A percentile compares a stretch with the other conserved stretches of the same genome.
Conservation (phyloP, 2,888 invertebrate genomes). For the Phanerotoma sp. region DNA sequence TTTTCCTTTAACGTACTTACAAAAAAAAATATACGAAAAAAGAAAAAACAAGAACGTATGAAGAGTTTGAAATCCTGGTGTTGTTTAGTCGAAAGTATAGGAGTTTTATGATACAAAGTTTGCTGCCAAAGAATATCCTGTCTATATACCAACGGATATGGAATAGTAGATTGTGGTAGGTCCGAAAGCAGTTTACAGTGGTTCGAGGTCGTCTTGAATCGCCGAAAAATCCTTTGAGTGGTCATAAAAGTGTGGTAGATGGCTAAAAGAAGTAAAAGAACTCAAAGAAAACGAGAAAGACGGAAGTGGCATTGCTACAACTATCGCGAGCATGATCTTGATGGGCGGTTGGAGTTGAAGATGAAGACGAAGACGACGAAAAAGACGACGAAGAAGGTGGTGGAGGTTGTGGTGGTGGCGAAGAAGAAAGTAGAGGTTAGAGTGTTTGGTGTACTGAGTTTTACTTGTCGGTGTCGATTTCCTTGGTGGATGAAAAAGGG, state of each 20-base stretch:
- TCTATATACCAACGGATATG: too few relatives aligned
- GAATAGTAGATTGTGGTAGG: slow-evolving; percentile 28
- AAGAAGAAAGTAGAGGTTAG: too few relatives aligned
- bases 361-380: too few relatives aligned
- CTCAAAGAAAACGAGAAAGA: slow-evolving; percentile 19
- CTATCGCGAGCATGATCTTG: slow-evolving; percentile 14
- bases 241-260: slow-evolving; percentile 24
- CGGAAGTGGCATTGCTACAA: slow-evolving; percentile 24
- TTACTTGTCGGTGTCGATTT: slow-evolving; percentile 22
- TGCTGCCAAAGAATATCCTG: too few relatives aligned
- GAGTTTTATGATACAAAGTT: too few relatives aligned
- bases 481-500: slow-evolving; percentile 5
- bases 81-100: too few relatives aligned
- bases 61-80: too few relatives aligned
- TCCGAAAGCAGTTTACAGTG: slow-evolving; percentile 19
- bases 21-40: too few relatives aligned
- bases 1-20: too few relatives aligned
- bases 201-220: slow-evolving; percentile 22
- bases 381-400: too few relatives aligned
- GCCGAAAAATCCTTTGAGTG: slow-evolving; percentile 24
- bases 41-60: too few relatives aligned
- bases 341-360: slow-evolving; percentile 15
- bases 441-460: slow-evolving; percentile 20
- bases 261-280: slow-evolving; percentile 1
- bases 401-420: too few relatives aligned